Base-by-base conservation (phyloP, 2,888 invertebrate genomes). In the Agapostemon virescens region DNA sequence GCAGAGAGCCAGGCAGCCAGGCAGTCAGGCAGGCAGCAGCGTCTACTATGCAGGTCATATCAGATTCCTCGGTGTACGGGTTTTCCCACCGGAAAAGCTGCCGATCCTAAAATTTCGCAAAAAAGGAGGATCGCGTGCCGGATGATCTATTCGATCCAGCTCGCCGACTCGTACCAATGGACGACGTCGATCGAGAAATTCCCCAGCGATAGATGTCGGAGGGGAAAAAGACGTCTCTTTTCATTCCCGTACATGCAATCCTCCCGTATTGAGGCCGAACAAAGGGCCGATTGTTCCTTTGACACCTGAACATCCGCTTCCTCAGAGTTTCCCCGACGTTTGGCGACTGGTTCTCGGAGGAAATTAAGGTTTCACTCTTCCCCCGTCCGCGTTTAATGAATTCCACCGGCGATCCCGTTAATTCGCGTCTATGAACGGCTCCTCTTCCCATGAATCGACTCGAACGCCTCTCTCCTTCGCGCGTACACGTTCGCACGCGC, bases 61-160 rank as follows among this genome's bases (percentile, higher is more conserved):
- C 87, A 77, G 81, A 81, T 81, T 64, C 81, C 74, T 67, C 76
- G 72, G 69, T 69, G 74, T 73, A 75, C 55, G 73, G 71, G 66
- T 74, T 72, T 66, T 70, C 74, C 75, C 68, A 64, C 74, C 81
- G 85, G 77, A 74, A 79, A 77, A 81, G 74, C 49, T 42, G 30
- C 55, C 74, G 77, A 77, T 75, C 79, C 87, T 77, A 75, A 85
- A 84, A 87, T 84, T 85, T 79, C 74, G 49, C n/a, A 61, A 64
- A 76, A 63, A 68, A 63, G 11, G 26, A 58, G 70, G 70, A 64
- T 72, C 49, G 68, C 52, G 36, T 70, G 69, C 20, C 33, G 69
- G 45, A 64, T 63, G 78, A 74, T 79, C 76, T 74, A 77, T 84
- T 84, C 84, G 81, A 84, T 69, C 74, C 71, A 81, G 72, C 63